Conservation (phyloP, 1,140 invertebrate genomes). For the Lysiphlebus fabarum region DNA sequence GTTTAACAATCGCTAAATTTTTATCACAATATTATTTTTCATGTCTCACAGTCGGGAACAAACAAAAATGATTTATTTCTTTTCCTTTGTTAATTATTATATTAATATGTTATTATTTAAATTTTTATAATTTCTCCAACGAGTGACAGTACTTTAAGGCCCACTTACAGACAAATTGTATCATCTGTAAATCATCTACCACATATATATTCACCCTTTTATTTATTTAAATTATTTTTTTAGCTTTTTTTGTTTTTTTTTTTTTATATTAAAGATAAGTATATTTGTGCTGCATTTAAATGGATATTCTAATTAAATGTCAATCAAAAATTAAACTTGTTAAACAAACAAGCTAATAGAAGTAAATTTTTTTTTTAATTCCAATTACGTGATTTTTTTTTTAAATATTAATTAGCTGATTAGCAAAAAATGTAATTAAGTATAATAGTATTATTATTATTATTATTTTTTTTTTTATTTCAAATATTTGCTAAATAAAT, state of each 20-base stretch:
- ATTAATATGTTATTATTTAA: constrained; percentile 3
- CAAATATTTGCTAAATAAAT: too few species aligned
- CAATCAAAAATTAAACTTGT: not conserved
- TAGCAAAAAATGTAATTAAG: too few species aligned
- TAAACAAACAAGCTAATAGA: too few species aligned
- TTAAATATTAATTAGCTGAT: too few species aligned
- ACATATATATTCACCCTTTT: not conserved
- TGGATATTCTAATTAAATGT: constrained; percentile 9
- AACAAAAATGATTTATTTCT: not conserved
- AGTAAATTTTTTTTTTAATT: too few species aligned
- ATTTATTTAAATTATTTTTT: too few species aligned
- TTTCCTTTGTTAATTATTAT: not conserved
- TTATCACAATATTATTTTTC: constrained; percentile 15
- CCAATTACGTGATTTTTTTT: too few species aligned
- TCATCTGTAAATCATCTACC: constrained; percentile 1
- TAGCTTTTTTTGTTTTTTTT: too few species aligned
- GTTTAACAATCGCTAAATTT: not conserved
- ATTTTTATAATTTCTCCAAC: not conserved
- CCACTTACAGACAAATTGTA: constrained; percentile 8
- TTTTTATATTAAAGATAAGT: not conserved
- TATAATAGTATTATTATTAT: too few species aligned
- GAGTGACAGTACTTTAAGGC: constrained; percentile 15
- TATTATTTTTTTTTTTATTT: too few species aligned
- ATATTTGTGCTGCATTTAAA: constrained; percentile 10
- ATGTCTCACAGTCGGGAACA: constrained; percentile 13